Conservation (phyloP, 2,113 vertebrate species). For the Rallus limicola region DNA sequence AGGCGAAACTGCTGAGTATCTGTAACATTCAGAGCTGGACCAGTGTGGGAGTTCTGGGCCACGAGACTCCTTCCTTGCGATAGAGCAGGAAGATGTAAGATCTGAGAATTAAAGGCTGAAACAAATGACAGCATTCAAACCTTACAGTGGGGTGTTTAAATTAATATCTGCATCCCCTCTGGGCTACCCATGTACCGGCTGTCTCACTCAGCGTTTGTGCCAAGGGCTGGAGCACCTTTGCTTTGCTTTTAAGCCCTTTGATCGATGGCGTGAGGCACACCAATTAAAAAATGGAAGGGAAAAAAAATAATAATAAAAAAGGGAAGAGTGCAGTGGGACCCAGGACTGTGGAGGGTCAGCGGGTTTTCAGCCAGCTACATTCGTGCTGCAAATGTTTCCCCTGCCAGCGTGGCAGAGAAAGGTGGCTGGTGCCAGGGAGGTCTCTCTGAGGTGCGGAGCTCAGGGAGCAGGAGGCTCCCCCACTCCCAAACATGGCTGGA, state of each 20-base stretch:
- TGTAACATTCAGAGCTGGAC: not conserved
- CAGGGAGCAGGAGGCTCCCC: not conserved
- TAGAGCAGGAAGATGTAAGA: not conserved
- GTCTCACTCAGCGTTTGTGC: not conserved
- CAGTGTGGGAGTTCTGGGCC: not conserved
- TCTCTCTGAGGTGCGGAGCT: not conserved
- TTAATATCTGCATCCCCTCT: not conserved
- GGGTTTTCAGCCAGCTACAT: not conserved
- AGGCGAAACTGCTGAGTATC: not conserved
- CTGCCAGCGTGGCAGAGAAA: accelerated
- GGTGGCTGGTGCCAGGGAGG: not conserved
- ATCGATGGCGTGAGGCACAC: not conserved
- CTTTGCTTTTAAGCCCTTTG: not conserved
- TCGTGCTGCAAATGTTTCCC: not conserved
- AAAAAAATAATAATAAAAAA: not conserved
- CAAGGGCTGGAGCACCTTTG: not conserved
- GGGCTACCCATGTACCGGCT: not conserved
- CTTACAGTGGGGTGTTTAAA: not conserved
- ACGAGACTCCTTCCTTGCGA: not conserved
- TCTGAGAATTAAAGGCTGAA: not conserved
- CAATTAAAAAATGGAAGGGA: not conserved
- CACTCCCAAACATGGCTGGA: not conserved
- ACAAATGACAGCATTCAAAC: not conserved
- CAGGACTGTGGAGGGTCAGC: accelerated
- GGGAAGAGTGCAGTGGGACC: not conserved